Base-by-base conservation (phyloP, 1,140 invertebrate species). In the Meloidogyne chitwoodi region DNA sequence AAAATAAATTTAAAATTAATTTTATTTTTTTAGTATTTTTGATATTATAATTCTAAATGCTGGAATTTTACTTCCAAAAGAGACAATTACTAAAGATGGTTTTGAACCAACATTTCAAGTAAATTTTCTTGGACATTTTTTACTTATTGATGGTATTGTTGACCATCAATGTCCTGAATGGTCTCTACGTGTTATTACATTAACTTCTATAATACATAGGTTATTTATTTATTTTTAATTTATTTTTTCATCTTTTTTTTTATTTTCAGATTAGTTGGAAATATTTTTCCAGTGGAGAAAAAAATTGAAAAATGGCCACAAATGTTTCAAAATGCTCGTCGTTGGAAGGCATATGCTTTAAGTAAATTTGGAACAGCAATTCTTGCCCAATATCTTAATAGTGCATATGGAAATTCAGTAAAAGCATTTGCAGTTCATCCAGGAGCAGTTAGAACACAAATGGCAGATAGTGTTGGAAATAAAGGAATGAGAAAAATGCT, bases 331-430 rank as follows among this genome's bases (percentile, higher is more conserved):
- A 29, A 56, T 19, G 44, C 48, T 6, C 26, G 29, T 10, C 67
- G 65, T 26, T 81, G 73, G 74, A 81, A 78, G 68, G 34, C 72
- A 10, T 80, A 80, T 44, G 31, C 75, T 10, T 26, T 77, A 14
- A 70, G 65, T 75, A 80, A 80, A 44, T 81, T 81, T 64, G 80
- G 80, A 12, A 79, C 44, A 11, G 80, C 79, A 4, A 14, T 78
- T 11, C 44, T 81, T 24, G 67, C 80, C 75, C 74, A 62, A 12
- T 26, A 74, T 24, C 38, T 80, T 19, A 79, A 80, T 64, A 38
- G 41, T 34, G 12, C n/a, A 12, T 22, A 69, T 11, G 75, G 75
- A 2, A n/a, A n/a, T 56, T 56, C 48, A 8, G 79, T 80, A 4
- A 68, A 14, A 24, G 79, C 79, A 2, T 22, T 62, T 19, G 68